Evolutionary conservation across 92 coral and sea anemone species (phyloP).

Genomic region (Porites evermanni): DNA sequence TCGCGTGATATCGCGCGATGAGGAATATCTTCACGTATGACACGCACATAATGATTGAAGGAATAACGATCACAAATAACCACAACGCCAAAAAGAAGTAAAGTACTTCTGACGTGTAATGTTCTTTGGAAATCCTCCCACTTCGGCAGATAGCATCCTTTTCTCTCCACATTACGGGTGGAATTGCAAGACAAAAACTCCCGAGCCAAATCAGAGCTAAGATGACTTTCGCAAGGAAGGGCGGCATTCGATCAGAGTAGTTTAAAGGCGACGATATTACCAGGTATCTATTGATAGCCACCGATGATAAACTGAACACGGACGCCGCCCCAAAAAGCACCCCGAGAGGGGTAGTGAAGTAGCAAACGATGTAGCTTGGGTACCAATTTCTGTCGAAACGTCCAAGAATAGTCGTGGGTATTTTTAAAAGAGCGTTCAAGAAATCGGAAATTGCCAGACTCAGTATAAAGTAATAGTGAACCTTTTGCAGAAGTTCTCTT

Average conservation of each 20-base stretch:
- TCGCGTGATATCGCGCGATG: constrained; percentile 86
- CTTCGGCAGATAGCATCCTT: constrained; percentile 86
- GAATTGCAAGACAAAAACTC: constrained; percentile 82
- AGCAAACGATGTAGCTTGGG: constrained; percentile 87
- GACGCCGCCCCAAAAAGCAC: constrained; percentile 98
- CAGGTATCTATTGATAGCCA: constrained; percentile 91
- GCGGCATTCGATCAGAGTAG: constrained; percentile 88
- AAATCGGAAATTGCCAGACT: constrained; percentile 87
- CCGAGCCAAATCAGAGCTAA: constrained; percentile 86
- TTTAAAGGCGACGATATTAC: constrained; percentile 92
- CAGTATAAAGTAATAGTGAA: constrained; percentile 90
- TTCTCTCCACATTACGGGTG: constrained; percentile 92
- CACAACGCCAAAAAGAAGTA: constrained; percentile 88
- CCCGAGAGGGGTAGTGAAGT: constrained; percentile 96
- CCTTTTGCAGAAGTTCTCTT: constrained; percentile 83
- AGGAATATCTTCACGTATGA: constrained; percentile 86
- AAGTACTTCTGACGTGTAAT: constrained; percentile 80
- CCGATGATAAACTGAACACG: constrained; percentile 88
- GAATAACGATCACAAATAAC: constrained; percentile 92
- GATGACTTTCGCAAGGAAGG: constrained; percentile 80
- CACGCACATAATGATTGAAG: constrained; percentile 79
- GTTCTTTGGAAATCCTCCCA: constrained; percentile 85
- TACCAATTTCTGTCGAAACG: constrained; percentile 94
- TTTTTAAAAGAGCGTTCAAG: constrained; percentile 87
- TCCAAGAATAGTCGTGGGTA: constrained; percentile 83